Evolutionary conservation across 2,113 vertebrate genomes (phyloP).

Genomic region (Polyodon spathula): DNA sequence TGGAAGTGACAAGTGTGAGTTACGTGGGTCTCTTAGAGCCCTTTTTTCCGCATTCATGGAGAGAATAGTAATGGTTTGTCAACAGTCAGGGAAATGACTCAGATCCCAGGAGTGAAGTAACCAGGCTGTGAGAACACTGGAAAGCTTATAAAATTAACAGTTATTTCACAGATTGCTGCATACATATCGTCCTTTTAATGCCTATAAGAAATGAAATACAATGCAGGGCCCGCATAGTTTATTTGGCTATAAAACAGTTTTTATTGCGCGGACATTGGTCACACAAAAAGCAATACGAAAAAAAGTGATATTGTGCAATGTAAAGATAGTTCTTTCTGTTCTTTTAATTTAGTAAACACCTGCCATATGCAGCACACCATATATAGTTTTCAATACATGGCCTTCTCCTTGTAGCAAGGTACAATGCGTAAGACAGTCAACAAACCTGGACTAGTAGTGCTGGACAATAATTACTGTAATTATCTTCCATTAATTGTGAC

Average conservation of each 20-base stretch:
- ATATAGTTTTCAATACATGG: too few species aligned
- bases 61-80: neutral
- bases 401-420: too few species aligned
- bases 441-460: too few species aligned
- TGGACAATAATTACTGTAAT: too few species aligned
- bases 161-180: neutral
- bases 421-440: too few species aligned
- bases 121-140: neutral
- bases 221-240: neutral
- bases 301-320: neutral
- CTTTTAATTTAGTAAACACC: too few species aligned
- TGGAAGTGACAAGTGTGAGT: slow-evolving; percentile 1
- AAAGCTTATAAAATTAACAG: neutral
- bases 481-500: too few species aligned
- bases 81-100: neutral
- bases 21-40: neutral
- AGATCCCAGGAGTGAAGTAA: neutral
- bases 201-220: neutral
- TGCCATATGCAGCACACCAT: too few species aligned
- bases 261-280: neutral
- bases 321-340: neutral
- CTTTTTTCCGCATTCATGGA: neutral
- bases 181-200: neutral
- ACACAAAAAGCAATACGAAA: neutral
- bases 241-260: neutral